Evolutionary conservation across 2,113 vertebrate genomes (phyloP).

Genomic region (Hucho hucho): DNA sequence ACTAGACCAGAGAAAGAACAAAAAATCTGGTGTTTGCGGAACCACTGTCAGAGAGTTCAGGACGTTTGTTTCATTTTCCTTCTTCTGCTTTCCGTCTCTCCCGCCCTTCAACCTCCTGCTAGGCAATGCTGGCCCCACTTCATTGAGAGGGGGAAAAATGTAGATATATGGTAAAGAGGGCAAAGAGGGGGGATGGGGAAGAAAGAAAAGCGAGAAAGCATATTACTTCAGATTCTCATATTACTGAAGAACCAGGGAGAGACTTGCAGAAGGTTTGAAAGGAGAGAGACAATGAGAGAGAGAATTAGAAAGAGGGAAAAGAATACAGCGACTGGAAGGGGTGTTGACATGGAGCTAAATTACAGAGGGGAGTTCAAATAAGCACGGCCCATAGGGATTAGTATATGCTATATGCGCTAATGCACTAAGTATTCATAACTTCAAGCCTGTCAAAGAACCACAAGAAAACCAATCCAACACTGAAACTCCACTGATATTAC

Average conservation of each 20-base stretch:
- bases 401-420: neutral
- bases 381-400: neutral
- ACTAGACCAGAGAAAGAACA: neutral
- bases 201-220: neutral
- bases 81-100: constrained; percentile 2
- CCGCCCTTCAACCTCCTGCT: neutral
- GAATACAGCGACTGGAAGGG: too few relatives aligned
- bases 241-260: neutral
- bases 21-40: neutral
- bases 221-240: neutral
- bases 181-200: neutral
- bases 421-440: neutral
- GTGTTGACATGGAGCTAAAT: neutral
- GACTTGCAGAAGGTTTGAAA: too few relatives aligned
- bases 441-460: neutral
- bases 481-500: neutral
- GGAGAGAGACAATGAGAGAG: neutral
- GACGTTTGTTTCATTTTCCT: neutral
- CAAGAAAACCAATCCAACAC: too few relatives aligned
- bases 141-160: neutral
- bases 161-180: neutral
- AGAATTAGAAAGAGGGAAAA: neutral
- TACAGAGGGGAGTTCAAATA: neutral
- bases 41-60: neutral
- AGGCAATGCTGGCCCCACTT: neutral